These are phyloP conservation scores for Arctia plantaginis DNA, from an alignment of 2,888 invertebrate genomes.

Conservation along the genomic window DNA sequence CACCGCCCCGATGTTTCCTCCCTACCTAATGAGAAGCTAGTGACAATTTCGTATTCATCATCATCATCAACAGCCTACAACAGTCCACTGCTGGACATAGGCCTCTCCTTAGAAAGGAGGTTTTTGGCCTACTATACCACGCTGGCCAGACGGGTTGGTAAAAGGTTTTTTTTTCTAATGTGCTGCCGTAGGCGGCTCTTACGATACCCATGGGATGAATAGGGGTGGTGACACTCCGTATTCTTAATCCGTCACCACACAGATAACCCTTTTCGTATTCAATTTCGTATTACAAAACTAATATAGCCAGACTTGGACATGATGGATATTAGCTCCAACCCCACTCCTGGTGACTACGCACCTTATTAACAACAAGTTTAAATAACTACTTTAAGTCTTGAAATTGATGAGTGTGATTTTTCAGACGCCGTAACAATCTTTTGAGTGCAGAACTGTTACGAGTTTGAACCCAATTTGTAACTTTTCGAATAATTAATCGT, in stretches of 20 bases:
- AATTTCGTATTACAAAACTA: not conserved
- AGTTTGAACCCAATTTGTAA: not conserved
- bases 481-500: not conserved
- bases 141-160: too few species aligned
- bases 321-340: not conserved
- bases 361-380: not conserved
- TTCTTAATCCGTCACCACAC: too few species aligned
- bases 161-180: too few species aligned
- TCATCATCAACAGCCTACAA: too few species aligned
- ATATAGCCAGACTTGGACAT: not conserved
- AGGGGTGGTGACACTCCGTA: too few species aligned
- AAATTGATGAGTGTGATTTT: conserved; percentile 1
- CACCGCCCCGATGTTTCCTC: not conserved
- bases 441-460: not conserved
- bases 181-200: too few species aligned
- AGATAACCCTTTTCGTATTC: too few species aligned
- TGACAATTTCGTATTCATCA: too few species aligned
- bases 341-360: not conserved
- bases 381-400: not conserved
- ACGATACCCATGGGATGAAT: too few species aligned
- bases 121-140: too few species aligned
- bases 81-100: too few species aligned
- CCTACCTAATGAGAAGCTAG: not conserved
- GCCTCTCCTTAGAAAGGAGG: too few species aligned
- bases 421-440: not conserved